Conservation (phyloP, 2,797 vertebrate species). For the Pteronotus mesoamericanus region DNA sequence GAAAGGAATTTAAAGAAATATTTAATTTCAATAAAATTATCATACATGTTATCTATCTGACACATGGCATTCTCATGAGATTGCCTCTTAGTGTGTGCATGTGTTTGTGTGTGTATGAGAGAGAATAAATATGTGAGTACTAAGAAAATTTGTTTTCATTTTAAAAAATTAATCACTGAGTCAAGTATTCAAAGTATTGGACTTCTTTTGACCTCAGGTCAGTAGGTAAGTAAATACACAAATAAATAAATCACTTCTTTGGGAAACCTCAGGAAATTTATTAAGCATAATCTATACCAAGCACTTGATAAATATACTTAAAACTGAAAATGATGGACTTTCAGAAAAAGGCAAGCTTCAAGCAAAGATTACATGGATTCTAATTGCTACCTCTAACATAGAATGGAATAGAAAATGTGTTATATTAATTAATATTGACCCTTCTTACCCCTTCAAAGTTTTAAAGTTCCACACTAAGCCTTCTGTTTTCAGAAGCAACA, state of each 20-base stretch:
- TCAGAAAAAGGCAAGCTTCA: slow-evolving; percentile 42
- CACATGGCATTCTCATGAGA: neutral
- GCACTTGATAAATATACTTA: slow-evolving; percentile 9
- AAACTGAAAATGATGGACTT: slow-evolving; percentile 41
- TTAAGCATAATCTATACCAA: slow-evolving; percentile 42
- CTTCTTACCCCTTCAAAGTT: slow-evolving; percentile 38
- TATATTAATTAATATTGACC: slow-evolving; percentile 13
- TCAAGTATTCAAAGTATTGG: neutral
- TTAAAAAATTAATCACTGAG: neutral
- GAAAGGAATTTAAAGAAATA: neutral
- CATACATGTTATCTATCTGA: neutral
- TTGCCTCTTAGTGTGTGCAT: neutral
- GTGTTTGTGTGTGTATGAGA: neutral
- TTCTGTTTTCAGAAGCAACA: slow-evolving; percentile 30
- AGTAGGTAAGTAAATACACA: slow-evolving; percentile 26
- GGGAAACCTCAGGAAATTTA: slow-evolving; percentile 18
- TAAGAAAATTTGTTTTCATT: slow-evolving; percentile 38
- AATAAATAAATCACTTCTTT: slow-evolving; percentile 30
- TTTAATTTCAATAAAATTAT: slow-evolving; percentile 17
- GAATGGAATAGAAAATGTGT: neutral
- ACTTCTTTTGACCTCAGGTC: slow-evolving; percentile 30
- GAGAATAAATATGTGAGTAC: neutral
- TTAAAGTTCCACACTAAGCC: slow-evolving; percentile 46
- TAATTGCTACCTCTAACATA: neutral
- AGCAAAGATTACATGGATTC: slow-evolving; percentile 28